Conservation (phyloP, 1,140 invertebrate species). For the Camponotus floridanus region DNA sequence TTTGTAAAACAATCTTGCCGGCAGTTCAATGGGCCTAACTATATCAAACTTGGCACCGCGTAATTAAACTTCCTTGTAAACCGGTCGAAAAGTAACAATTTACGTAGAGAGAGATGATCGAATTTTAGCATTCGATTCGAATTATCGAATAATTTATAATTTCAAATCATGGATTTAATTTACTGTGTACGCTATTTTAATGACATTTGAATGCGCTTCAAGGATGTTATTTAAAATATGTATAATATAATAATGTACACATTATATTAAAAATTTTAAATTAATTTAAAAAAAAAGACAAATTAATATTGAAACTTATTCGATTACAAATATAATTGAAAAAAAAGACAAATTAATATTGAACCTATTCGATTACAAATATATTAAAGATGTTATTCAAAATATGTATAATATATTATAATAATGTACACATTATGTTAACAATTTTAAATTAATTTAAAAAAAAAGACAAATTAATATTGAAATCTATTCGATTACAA, state of each 20-base stretch:
- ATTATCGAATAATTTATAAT: background rate
- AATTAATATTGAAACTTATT: background rate
- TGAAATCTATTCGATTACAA: background rate
- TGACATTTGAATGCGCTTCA: too few species aligned
- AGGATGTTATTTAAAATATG: background rate
- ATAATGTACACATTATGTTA: too few species aligned
- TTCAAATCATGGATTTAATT: background rate
- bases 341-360: too few species aligned
- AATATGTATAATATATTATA: background rate
- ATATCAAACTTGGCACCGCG: conserved; percentile 83
- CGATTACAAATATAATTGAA: background rate
- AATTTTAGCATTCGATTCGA: conserved; percentile 55
- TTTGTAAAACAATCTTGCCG: conserved; percentile 84
- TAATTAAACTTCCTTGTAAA: conserved; percentile 77
- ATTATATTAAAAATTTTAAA: too few species aligned
- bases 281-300: background rate
- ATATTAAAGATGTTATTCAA: background rate
- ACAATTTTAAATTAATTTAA: background rate
- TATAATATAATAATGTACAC: too few species aligned
- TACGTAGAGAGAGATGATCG: conserved; percentile 68
- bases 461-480: background rate
- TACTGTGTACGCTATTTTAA: background rate
- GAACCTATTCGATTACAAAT: too few species aligned
- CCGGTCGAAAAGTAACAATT: conserved; percentile 66
- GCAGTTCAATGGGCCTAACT: conserved; percentile 82